These are phyloP conservation scores for Leptothorax acervorum DNA, from an alignment of 2,888 invertebrate genomes.

Conservation along the genomic window DNA sequence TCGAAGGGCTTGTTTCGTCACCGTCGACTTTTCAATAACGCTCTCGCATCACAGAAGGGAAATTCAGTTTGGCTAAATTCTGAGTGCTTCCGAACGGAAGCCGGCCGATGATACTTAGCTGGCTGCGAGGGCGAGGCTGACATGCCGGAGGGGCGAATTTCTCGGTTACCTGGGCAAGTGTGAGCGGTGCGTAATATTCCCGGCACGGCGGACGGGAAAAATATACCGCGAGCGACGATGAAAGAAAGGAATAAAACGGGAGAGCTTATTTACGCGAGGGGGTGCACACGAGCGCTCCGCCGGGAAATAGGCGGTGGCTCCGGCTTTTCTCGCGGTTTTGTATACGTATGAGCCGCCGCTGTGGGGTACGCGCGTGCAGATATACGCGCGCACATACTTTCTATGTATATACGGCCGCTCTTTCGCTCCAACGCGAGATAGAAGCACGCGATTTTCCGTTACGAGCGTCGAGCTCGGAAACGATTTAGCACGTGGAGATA, in stretches of 20 bases:
- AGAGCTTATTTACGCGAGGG: constrained; percentile 72
- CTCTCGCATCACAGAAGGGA: background rate
- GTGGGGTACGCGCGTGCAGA: background rate
- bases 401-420: constrained; percentile 30
- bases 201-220: constrained; percentile 60
- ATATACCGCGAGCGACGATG: constrained; percentile 68
- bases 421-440: constrained; percentile 35
- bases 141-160: constrained; percentile 72
- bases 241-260: constrained; percentile 71
- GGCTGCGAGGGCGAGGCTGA: constrained; percentile 38
- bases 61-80: constrained; percentile 21
- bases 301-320: constrained; percentile 65
- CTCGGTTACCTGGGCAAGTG: constrained; percentile 71
- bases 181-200: constrained; percentile 70
- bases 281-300: constrained; percentile 42
- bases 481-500: constrained; percentile 53
- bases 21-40: constrained; percentile 85
- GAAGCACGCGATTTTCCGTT: constrained; percentile 60
- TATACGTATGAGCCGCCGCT: background rate
- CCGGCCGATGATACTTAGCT: constrained; percentile 47
- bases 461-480: constrained; percentile 51
- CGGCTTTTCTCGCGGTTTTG: constrained; percentile 55
- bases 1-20: constrained; percentile 84
- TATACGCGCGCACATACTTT: background rate
- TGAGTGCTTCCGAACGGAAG: constrained; percentile 38